Evolutionary conservation across 2,888 invertebrate genomes (phyloP), one percentile per base, ranked within the genome.

Genomic region (Ephialtes manifestator): DNA sequence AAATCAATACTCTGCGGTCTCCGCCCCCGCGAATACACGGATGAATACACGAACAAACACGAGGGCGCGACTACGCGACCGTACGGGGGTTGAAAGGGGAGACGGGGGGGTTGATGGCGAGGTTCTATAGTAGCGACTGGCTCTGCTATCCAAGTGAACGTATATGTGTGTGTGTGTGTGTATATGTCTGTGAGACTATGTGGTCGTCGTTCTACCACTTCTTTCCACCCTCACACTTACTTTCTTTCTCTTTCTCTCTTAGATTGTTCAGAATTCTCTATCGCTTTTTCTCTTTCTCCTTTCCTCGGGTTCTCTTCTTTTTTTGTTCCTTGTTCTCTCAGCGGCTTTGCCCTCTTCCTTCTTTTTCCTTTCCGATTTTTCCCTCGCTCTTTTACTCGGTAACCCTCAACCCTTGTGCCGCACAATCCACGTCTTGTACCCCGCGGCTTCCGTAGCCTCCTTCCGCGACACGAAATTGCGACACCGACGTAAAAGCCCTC

Each of bases 1-100:
- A 93, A 93, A 93, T 93, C 93, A 93, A 93, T 93, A 93, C 93
- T 93, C 91, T 92, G 93, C 91, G 93, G 93, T 93, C 93, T 93
- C 93, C 92, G 92, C 92, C 92, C 91, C 90, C 92, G 91, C 89
- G 89, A 91, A 89, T 92, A 92, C 90, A 90, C 89, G 90, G 89
- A 90, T 89, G 90, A 90, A 89, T 90, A 92, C 92, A 89, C 89
- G 89, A 88, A 90, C 91, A 89, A 91, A 91, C 90, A 90, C 91
- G 85, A 89, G 86, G 84, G 82, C 87, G 83, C 82, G 81, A 81
- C 82, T 83, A 74, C 70, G 67, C 75, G 71, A 11, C 76, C 65
- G 68, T 55, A 24, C 72, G 55, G 46, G 55, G 60, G 67, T 68
- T 79, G n/a, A n/a, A n/a, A n/a, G n/a, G n/a, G n/a, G n/a, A n/a